These are phyloP conservation scores for Ophion ellenae DNA, from an alignment of 2,888 invertebrate species.

Conservation along the genomic window DNA sequence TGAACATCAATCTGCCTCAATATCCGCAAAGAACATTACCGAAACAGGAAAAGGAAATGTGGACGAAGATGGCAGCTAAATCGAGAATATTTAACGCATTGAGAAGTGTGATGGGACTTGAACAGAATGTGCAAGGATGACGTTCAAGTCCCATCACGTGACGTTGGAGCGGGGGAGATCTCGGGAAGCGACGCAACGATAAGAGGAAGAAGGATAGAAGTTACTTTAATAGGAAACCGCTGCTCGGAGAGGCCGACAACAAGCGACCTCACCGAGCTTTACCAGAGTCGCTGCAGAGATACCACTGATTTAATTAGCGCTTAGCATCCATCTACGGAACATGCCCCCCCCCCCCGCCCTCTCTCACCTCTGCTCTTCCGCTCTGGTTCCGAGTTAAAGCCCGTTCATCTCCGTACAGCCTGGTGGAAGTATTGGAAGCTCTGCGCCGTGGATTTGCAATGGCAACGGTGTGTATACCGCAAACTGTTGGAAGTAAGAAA, in stretches of 20 bases:
- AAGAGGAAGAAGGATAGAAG: constrained; percentile 23
- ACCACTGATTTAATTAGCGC: constrained; percentile 69
- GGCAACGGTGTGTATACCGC: not conserved
- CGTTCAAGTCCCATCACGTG: too few relatives aligned
- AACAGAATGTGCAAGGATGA: constrained; percentile 18
- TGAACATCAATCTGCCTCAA: not conserved
- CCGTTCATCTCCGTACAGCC: constrained; percentile 48
- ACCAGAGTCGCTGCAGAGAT: constrained; percentile 54
- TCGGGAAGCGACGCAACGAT: constrained; percentile 16
- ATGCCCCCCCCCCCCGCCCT: constrained; percentile 13
- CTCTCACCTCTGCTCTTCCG: constrained; percentile 39
- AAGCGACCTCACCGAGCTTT: constrained; percentile 42
- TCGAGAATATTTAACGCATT: not conserved
- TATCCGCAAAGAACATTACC: not conserved
- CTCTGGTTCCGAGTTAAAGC: constrained; percentile 32
- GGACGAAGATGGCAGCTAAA: not conserved
- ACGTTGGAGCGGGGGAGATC: constrained; percentile 11
- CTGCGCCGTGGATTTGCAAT: constrained; percentile 6
- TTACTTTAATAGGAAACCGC: constrained; percentile 47
- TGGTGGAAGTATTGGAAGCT: constrained; percentile 52
- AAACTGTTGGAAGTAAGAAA: constrained; percentile 10
- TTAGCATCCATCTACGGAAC: constrained; percentile 68
- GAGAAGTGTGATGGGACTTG: not conserved
- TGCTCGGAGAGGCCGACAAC: constrained; percentile 50
- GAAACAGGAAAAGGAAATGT: not conserved